These are phyloP conservation scores for Astur gentilis DNA, from an alignment of 2,113 vertebrate species.

Conservation along the genomic window DNA sequence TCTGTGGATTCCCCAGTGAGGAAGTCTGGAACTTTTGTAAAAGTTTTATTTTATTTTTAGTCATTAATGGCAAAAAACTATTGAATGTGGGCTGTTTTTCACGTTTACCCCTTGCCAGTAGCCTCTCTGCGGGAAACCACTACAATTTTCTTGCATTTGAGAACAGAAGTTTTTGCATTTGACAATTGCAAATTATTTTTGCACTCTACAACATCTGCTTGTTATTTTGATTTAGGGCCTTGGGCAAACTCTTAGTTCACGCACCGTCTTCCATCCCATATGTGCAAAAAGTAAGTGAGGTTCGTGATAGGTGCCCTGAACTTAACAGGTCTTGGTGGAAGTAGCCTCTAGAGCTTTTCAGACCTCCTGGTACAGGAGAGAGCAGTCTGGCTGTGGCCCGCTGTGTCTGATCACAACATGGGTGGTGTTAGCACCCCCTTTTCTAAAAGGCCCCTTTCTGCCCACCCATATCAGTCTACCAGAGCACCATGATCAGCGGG, in stretches of 20 bases:
- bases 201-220: background rate
- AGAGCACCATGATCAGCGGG: background rate
- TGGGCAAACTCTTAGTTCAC: background rate
- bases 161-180: background rate
- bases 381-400: background rate
- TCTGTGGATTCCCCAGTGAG: background rate
- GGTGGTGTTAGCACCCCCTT: background rate
- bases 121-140: background rate
- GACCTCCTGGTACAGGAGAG: background rate
- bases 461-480: background rate
- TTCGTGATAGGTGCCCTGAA: background rate
- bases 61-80: background rate
- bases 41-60: background rate
- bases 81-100: background rate
- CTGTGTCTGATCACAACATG: background rate
- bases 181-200: background rate
- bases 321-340: background rate
- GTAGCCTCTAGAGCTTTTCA: background rate
- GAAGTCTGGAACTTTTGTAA: conserved; percentile 12
- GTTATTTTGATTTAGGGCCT: background rate
- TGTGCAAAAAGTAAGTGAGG: background rate
- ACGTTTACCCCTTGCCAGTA: background rate
- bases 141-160: background rate
- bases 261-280: background rate
- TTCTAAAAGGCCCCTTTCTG: background rate